phyloP scores from a whole-genome alignment of 1,140 invertebrate genomes.

The Drosophila guanche region DNA sequence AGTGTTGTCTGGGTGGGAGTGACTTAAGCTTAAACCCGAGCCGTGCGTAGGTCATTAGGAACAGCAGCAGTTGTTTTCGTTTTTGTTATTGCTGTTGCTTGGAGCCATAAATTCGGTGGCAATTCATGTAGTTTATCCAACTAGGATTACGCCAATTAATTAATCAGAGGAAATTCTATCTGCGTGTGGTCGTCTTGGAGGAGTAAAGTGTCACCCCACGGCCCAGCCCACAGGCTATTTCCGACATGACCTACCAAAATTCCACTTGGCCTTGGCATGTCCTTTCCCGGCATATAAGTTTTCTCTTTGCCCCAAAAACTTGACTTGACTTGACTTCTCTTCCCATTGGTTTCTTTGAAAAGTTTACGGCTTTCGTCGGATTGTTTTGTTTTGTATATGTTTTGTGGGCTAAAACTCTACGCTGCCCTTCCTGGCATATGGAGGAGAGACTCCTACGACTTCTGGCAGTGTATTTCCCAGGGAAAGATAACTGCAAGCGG shows the following conservation, averaged over 20 bases:
- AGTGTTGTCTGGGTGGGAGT: too few species aligned
- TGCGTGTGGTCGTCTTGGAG: neutral
- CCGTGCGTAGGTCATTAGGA: conserved; percentile 57
- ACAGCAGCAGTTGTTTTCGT: conserved; percentile 15
- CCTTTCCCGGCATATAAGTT: conserved; percentile 13
- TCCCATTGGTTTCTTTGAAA: conserved; percentile 44
- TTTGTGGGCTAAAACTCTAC: conserved; percentile 42
- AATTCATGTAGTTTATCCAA: conserved; percentile 69
- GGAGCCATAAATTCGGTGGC: conserved; percentile 53
- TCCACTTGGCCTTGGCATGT: conserved; percentile 43
- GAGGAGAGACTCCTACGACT: neutral
- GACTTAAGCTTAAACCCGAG: conserved; percentile 25
- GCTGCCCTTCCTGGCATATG: conserved; percentile 7
- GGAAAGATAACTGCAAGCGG: neutral
- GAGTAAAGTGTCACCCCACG: neutral
- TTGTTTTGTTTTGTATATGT: conserved; percentile 31
- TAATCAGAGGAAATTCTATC: conserved; percentile 57
- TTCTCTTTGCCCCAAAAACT: conserved; percentile 12
- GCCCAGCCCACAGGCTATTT: conserved; percentile 16
- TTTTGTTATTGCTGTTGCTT: conserved; percentile 27
- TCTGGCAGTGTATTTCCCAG: neutral
- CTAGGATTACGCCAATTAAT: conserved; percentile 72
- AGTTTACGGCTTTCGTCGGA: conserved; percentile 35
- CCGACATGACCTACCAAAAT: conserved; percentile 17
- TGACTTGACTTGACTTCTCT: conserved; percentile 28